phyloP scores from a whole-genome alignment of 2,113 vertebrate genomes.

The Progne subis region DNA sequence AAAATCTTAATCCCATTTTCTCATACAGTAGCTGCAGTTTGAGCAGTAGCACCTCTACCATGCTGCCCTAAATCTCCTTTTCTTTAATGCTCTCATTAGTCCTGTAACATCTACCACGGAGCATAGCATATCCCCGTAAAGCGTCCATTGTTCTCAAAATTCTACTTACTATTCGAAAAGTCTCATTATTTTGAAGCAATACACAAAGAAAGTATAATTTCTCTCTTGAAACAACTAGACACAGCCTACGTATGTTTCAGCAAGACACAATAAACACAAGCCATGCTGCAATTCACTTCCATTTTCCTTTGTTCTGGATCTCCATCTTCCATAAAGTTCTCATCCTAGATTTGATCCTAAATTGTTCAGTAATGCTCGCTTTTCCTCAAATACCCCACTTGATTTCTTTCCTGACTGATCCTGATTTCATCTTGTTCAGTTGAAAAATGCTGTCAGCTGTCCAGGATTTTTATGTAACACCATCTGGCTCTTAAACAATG shows the following conservation, averaged over 20 bases:
- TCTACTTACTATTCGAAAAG: neutral
- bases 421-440: neutral
- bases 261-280: neutral
- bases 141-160: neutral
- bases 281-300: neutral
- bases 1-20: conserved; percentile 61
- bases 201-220: neutral
- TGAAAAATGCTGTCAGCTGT: neutral
- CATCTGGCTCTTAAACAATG: conserved; percentile 28
- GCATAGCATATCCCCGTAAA: neutral
- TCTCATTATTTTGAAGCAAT: conserved; percentile 4
- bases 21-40: conserved; percentile 32
- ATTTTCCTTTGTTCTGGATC: neutral
- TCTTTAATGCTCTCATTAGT: conserved; percentile 49
- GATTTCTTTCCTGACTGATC: conserved; percentile 20
- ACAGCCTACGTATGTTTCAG: rapidly evolving
- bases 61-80: conserved; percentile 53
- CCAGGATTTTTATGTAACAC: conserved; percentile 39
- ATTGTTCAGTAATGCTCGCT: neutral
- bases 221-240: neutral
- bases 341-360: neutral
- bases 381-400: neutral
- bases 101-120: conserved; percentile 13
- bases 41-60: conserved; percentile 12
- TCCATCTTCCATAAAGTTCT: neutral